Evolutionary conservation across 2,113 vertebrate genomes (phyloP).

Genomic region (Stictonetta naevosa): DNA sequence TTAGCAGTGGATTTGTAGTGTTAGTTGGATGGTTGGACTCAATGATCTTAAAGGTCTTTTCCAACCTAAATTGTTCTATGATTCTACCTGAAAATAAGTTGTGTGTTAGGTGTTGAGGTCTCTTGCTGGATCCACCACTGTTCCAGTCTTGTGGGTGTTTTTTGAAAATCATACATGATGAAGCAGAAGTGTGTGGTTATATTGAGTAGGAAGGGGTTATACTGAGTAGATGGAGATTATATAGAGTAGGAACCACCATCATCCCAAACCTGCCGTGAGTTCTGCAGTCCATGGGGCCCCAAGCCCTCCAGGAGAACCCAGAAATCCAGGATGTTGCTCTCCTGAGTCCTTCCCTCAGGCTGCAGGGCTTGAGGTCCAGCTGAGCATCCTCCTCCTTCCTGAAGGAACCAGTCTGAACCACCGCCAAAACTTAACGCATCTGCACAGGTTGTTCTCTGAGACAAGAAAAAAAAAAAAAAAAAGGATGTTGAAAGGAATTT

Average conservation of each 20-base stretch:
- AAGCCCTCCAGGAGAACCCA: not conserved
- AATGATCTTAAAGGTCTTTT: not conserved
- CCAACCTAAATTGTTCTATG: not conserved
- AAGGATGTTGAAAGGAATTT: not conserved
- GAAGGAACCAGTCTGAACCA: not conserved
- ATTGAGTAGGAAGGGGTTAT: not conserved
- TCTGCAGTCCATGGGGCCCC: rapidly evolving
- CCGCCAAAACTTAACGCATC: not conserved
- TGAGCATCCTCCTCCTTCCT: not conserved
- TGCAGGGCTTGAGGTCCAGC: not conserved
- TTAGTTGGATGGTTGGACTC: not conserved
- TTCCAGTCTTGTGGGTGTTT: rapidly evolving
- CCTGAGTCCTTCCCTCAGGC: rapidly evolving
- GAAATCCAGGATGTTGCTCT: not conserved
- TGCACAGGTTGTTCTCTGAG: not conserved
- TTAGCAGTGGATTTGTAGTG: not conserved
- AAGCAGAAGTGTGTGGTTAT: not conserved
- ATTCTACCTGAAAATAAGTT: not conserved
- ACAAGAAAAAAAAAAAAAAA: not conserved
- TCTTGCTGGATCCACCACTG: not conserved
- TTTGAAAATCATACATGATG: not conserved
- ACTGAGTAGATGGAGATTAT: not conserved
- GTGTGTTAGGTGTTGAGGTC: not conserved
- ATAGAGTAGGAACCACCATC: not conserved
- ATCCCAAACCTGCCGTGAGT: not conserved